phyloP scores from a whole-genome alignment of 1,140 invertebrate species.

The Drosophila nikananu region DNA sequence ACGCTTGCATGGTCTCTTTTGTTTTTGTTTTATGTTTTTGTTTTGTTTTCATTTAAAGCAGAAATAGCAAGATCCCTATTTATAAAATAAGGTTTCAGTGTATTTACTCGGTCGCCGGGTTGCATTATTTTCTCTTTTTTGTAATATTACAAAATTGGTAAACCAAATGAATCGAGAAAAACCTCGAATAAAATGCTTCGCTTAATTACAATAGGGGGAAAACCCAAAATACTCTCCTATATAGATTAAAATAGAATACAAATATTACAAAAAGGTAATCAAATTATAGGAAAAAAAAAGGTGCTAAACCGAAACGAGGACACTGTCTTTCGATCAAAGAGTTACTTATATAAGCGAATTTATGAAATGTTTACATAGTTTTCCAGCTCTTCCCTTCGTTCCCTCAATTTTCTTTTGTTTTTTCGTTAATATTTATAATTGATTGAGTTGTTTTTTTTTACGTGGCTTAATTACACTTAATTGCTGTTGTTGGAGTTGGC shows the following conservation, averaged over 20 bases:
- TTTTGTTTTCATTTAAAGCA: slow-evolving; percentile 49
- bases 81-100: slow-evolving; percentile 59
- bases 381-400: slow-evolving; percentile 7
- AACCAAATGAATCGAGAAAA: slow-evolving; percentile 37
- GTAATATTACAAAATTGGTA: slow-evolving; percentile 34
- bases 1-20: slow-evolving; percentile 31
- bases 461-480: slow-evolving; percentile 32
- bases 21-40: slow-evolving; percentile 2
- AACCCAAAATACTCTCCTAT: slow-evolving; percentile 16
- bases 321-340: slow-evolving; percentile 16
- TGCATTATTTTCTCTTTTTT: not conserved
- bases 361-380: slow-evolving; percentile 30
- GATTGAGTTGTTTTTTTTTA: slow-evolving; percentile 20
- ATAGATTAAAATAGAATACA: slow-evolving; percentile 17
- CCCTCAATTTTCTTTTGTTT: slow-evolving; percentile 11
- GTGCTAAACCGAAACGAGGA: slow-evolving; percentile 13
- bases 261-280: slow-evolving; percentile 39
- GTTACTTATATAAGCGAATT: slow-evolving; percentile 33
- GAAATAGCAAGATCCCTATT: slow-evolving; percentile 61
- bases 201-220: slow-evolving; percentile 34
- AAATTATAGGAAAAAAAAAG: slow-evolving; percentile 28
- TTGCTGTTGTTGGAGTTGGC: slow-evolving; percentile 75
- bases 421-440: slow-evolving; percentile 39
- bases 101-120: slow-evolving; percentile 7
- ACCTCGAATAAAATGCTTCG: slow-evolving; percentile 29